Base-by-base conservation (phyloP, 2,888 invertebrate species). In the Villa cingulata region DNA sequence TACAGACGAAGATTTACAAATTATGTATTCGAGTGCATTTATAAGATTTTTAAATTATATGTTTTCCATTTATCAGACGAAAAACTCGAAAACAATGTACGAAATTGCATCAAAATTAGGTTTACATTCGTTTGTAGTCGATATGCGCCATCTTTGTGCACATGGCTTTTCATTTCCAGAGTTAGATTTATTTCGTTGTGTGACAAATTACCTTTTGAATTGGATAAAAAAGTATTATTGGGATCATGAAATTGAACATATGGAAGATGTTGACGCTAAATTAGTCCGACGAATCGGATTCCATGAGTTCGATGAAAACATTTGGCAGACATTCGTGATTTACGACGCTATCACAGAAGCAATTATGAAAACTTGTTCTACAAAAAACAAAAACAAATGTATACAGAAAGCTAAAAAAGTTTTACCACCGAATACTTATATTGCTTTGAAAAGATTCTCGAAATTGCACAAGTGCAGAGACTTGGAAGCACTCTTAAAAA, bases 31-130 rank as follows among this genome's bases (percentile, higher is more conserved):
- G 0, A 61, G 57, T 38, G 63, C 66, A 5, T 63, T 69, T 29
- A 68, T 63, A 0, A 59, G 68, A 3, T 70, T 69, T 46, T 62
- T 65, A 23, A 69, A 69, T 51, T 68, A 64, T 23, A 70, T 69
- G 68, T 68, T 65, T 0, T 68, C 69, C 2, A 66, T 65, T 9
- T 64, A 63, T 56, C 66, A 65, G 45, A 48, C 17, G 2, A 55
- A 60, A 38, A 59, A 57, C 49, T 60, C 59, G 60, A 58, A 55
- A 20, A 62, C 64, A 37, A 69, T 70, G 68, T 70, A 70, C 40
- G 60, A 58, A 1, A 65, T 65, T 0, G 69, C 68, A 0, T 57
- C 55, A 5, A 53, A 64, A 43, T 53, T 70, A 7, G 66, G 67
- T 0, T 48, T 70, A n/a, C 59, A 62, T 10, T 62, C 66, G 3